phyloP scores from a whole-genome alignment of 2,797 vertebrate species.

The Podarcis lilfordi region DNA sequence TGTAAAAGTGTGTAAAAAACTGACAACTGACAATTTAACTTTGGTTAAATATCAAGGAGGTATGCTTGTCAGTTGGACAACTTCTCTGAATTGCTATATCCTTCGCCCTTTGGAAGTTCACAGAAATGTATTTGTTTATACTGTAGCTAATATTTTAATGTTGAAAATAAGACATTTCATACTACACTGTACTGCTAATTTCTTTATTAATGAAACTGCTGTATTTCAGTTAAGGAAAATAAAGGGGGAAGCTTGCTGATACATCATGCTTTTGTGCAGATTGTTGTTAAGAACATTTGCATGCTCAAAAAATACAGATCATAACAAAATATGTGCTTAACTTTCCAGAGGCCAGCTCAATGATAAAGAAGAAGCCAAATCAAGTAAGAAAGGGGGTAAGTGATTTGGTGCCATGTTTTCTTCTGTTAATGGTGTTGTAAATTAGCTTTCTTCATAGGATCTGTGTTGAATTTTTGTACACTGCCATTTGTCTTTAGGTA shows the following conservation, averaged over 20 bases:
- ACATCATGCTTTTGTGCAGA: conserved; percentile 21
- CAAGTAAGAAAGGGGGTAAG: conserved; percentile 89
- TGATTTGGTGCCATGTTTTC: neutral
- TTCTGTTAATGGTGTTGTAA: neutral
- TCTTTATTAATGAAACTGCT: conserved; percentile 10
- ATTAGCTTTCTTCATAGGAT: neutral
- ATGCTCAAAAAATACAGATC: conserved; percentile 30
- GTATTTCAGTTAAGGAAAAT: conserved; percentile 21
- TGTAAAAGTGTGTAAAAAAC: neutral
- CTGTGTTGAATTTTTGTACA: neutral
- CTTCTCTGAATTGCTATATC: neutral
- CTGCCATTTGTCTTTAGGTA: neutral
- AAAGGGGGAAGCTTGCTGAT: neutral
- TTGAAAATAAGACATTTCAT: neutral
- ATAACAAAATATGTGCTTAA: conserved; percentile 52
- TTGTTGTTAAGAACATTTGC: conserved; percentile 1
- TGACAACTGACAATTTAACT: too few relatives aligned
- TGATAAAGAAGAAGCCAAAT: conserved; percentile 92
- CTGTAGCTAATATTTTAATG: neutral
- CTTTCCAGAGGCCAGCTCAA: conserved; percentile 83
- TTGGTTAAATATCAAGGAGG: neutral
- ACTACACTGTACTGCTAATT: neutral
- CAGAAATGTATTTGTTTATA: neutral
- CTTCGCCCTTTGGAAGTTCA: neutral
- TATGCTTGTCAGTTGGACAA: neutral